Evolutionary conservation across 1,140 invertebrate genomes (phyloP).

Genomic region (Caenorhabditis inopinata): DNA sequence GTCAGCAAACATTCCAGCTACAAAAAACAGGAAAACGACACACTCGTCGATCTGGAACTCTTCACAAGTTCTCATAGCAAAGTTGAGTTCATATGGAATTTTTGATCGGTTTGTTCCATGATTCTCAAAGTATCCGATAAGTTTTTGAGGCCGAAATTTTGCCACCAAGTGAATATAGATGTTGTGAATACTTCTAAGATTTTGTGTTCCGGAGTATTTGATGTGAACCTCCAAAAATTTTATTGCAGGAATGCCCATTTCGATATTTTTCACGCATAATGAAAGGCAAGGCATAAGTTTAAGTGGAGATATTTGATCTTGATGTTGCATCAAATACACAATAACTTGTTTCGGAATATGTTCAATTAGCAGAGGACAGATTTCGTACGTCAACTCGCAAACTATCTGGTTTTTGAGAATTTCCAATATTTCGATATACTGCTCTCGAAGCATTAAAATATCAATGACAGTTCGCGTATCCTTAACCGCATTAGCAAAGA

Average conservation of each 20-base stretch:
- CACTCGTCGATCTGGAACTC: conserved; percentile 72
- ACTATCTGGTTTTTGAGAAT: neutral
- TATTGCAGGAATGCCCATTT: conserved; percentile 36
- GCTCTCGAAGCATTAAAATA: conserved; percentile 36
- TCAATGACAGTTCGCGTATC: conserved; percentile 36
- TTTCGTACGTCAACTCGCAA: neutral
- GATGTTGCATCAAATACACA: neutral
- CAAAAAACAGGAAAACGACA: conserved; percentile 80
- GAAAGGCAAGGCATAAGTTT: neutral
- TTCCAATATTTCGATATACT: conserved; percentile 47
- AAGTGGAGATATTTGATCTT: neutral
- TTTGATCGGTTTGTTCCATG: neutral
- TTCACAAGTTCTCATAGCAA: conserved; percentile 69
- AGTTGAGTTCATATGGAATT: conserved; percentile 68
- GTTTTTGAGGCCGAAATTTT: conserved; percentile 14
- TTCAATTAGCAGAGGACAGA: conserved; percentile 27
- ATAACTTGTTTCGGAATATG: conserved; percentile 41
- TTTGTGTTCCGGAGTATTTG: neutral
- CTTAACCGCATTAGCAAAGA: conserved; percentile 45
- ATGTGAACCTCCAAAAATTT: conserved; percentile 30
- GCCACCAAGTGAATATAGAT: conserved; percentile 43
- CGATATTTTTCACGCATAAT: conserved; percentile 4
- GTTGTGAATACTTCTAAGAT: conserved; percentile 22
- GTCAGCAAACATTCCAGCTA: conserved; percentile 72
- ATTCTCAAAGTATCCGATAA: conserved; percentile 30